Percentiles rank a stretch among this genome's conserved stretches.
Evolutionary conservation across 2,888 invertebrate species (phyloP).

Genomic region (Conus canariensis): DNA sequence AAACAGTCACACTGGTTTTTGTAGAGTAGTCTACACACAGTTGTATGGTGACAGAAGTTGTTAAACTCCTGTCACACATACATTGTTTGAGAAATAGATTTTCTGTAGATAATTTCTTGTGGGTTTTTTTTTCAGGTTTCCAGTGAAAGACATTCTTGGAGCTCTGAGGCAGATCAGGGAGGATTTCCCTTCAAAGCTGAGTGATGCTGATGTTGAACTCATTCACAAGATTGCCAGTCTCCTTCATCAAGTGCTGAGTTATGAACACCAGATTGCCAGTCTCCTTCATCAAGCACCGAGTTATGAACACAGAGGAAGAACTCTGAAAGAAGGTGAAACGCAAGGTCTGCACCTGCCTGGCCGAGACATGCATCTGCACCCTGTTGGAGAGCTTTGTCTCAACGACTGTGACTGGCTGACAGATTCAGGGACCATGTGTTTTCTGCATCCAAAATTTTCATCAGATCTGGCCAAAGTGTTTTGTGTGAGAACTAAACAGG

Average conservation of each 20-base stretch:
- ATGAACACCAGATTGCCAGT: background rate
- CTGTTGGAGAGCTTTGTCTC: constrained; percentile 22
- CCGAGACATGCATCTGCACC: background rate
- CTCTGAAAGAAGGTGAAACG: background rate
- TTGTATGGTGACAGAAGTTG: no score
- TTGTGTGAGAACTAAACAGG: constrained; percentile 12
- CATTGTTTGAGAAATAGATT: no score
- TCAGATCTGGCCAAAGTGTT: background rate
- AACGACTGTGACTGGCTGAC: constrained; percentile 30
- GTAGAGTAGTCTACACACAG: no score
- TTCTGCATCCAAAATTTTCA: constrained; percentile 19
- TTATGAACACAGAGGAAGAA: no score
- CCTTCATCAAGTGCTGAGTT: background rate
- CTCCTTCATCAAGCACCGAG: background rate
- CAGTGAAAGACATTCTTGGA: background rate
- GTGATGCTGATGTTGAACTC: background rate
- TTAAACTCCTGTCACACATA: no score
- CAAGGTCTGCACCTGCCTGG: background rate
- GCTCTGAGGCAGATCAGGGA: background rate
- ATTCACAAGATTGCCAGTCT: background rate
- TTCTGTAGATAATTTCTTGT: no score
- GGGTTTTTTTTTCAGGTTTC: background rate
- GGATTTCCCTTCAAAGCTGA: background rate
- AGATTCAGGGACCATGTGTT: constrained; percentile 10
- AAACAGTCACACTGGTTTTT: no score